These are phyloP conservation scores for Erebia aethiops DNA, from an alignment of 2,888 invertebrate species.

Conservation along the genomic window DNA sequence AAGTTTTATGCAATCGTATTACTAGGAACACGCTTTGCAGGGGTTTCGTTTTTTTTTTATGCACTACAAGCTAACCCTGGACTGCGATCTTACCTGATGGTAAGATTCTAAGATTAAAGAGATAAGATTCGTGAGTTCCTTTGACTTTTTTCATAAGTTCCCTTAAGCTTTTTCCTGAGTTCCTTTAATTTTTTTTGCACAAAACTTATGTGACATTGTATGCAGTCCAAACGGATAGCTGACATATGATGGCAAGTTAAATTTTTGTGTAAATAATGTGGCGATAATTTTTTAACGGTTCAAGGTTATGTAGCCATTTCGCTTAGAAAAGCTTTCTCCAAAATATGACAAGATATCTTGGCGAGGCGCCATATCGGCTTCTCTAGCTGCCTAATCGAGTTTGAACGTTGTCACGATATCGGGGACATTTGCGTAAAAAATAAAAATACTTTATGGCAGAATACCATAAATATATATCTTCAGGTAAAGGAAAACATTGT, in stretches of 20 bases:
- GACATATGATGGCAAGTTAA: neutral
- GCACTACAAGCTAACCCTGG: too few relatives aligned
- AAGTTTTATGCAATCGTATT: neutral
- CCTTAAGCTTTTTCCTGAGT: too few relatives aligned
- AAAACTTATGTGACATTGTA: too few relatives aligned
- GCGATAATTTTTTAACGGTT: neutral
- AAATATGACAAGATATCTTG: constrained; percentile 26
- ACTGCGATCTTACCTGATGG: too few relatives aligned
- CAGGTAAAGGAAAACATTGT: too few relatives aligned
- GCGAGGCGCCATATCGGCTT: constrained; percentile 33
- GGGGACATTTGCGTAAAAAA: constrained; percentile 10
- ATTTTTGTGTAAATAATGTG: neutral
- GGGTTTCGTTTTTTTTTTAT: too few relatives aligned
- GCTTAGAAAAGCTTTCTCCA: constrained; percentile 6
- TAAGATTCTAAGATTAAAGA: too few relatives aligned
- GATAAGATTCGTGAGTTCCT: too few relatives aligned
- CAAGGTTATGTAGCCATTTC: constrained; percentile 1
- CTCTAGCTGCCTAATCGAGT: constrained; percentile 34
- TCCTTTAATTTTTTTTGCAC: too few relatives aligned
- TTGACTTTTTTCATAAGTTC: too few relatives aligned
- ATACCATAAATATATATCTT: neutral
- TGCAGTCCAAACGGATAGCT: neutral
- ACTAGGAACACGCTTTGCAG: neutral
- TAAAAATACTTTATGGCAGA: neutral
- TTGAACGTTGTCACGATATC: constrained; percentile 30